Base-by-base conservation (phyloP, 2,113 vertebrate genomes). In the Cygnus buccinator region DNA sequence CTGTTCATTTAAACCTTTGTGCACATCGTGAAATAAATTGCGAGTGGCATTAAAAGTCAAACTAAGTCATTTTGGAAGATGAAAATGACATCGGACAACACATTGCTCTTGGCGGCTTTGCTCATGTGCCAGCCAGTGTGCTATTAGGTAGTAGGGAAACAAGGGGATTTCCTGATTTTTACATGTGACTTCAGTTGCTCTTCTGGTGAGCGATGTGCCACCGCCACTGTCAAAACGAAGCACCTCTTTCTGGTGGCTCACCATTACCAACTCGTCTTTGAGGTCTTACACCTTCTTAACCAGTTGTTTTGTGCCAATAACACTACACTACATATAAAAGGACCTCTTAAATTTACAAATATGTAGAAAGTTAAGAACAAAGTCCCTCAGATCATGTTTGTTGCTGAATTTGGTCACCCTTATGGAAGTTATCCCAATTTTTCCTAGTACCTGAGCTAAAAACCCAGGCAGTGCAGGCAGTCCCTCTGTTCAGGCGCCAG, bases 41-140 rank as follows among this genome's bases (percentile, higher is more conserved):
- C 23, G 68, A 92, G 54, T 92, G 93, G 90, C 95, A 84, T 65
- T 58, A 84, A 93, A 96, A 96, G 72, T 92, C 95, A 67, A 58
- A 72, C 48, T 35, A 94, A 94, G 93, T 89, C 68, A 68, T 81
- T 96, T 84, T 72, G 85, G 90, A 61, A 87, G 90, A 89, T 43
- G 76, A 22, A 89, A 94, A 94, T 95, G 7, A 17, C 33, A 25
- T 57, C 33, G 82, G 94, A 93, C 85, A 92, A 67, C 39, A 16
- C 61, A 29, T 87, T 54, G 88, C 95, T 96, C 65, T 63, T 84
- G 88, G 93, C 52, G 0, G 31, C 73, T 95, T 97, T 95, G 85
- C 93, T 84, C 84, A 35, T 71, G 93, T 88, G 89, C 78, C 12
- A 10, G 44, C 35, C 76, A 58, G 25, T 7, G 65, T 70, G 85